These are phyloP conservation scores for Hirundichthys speculiger DNA, from an alignment of 2,113 vertebrate species.

Conservation along the genomic window DNA sequence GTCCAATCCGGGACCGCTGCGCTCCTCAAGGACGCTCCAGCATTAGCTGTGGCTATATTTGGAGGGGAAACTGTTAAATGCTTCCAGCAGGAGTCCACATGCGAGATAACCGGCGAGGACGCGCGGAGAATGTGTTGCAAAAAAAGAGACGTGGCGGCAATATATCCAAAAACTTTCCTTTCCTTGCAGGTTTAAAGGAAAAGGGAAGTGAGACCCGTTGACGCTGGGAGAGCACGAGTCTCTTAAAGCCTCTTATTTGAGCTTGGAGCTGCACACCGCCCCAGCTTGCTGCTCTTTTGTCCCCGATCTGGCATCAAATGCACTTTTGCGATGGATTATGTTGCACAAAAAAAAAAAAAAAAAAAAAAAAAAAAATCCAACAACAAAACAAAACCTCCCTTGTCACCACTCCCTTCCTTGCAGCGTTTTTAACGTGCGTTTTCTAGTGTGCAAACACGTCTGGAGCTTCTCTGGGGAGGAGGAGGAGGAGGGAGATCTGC, in stretches of 20 bases:
- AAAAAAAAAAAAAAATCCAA: no score
- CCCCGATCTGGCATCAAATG: constrained; percentile 1
- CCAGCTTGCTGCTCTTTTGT: constrained; percentile 35
- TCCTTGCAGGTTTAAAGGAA: constrained; percentile 2
- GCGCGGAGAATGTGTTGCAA: not conserved
- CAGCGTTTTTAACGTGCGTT: constrained; percentile 47
- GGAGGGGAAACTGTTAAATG: constrained; percentile 45
- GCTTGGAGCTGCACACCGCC: constrained; percentile 14
- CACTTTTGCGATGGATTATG: constrained; percentile 32
- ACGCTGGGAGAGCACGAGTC: constrained; percentile 41
- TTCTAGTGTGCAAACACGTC: constrained; percentile 27
- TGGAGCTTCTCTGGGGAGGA: not conserved
- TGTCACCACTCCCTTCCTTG: constrained; percentile 58
- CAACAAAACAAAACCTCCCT: not conserved
- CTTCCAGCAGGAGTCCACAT: constrained; percentile 11
- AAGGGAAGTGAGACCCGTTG: constrained; percentile 25
- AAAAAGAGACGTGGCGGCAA: not conserved
- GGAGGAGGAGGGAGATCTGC: constrained; percentile 20
- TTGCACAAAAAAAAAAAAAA: constrained; percentile 26
- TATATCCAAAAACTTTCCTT: constrained; percentile 9
- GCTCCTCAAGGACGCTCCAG: constrained; percentile 49
- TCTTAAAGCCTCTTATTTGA: constrained; percentile 55
- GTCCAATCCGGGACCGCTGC: constrained; percentile 13
- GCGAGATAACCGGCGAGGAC: not conserved
- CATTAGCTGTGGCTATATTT: constrained; percentile 68